These are phyloP conservation scores for Heliconius erato DNA, from an alignment of 2,888 invertebrate genomes.

Conservation along the genomic window DNA sequence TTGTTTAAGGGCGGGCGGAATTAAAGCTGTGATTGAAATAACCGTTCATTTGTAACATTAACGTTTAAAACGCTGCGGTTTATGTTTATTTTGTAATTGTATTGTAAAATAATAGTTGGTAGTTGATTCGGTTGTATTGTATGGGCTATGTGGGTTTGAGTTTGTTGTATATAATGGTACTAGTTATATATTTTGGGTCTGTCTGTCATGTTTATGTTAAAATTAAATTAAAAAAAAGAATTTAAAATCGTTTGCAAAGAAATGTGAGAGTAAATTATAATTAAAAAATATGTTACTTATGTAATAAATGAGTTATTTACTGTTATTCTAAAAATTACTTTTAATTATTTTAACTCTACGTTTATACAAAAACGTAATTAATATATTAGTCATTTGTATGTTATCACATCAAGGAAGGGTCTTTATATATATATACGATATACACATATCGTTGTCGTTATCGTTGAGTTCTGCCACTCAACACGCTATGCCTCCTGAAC, in stretches of 20 bases:
- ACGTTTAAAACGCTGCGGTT: slow-evolving; percentile 72
- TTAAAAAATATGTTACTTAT: too few relatives aligned
- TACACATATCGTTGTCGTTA: accelerated
- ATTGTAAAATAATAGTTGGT: slow-evolving; percentile 31
- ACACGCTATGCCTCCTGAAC: accelerated
- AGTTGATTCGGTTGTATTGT: not conserved
- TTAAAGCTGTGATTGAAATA: slow-evolving; percentile 81
- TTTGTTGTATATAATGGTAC: not conserved
- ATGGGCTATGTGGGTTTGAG: not conserved
- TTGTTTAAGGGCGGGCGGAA: slow-evolving; percentile 83
- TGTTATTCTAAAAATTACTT: not conserved
- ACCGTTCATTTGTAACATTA: slow-evolving; percentile 58
- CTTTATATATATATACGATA: too few relatives aligned
- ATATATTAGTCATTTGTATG: not conserved
- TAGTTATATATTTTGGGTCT: not conserved
- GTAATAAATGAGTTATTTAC: too few relatives aligned
- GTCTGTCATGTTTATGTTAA: not conserved
- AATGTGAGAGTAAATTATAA: too few relatives aligned
- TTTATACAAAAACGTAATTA: not conserved
- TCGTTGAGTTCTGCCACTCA: too few relatives aligned
- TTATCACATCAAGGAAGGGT: not conserved
- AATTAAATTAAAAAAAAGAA: too few relatives aligned
- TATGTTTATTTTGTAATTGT: slow-evolving; percentile 55
- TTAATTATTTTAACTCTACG: not conserved
- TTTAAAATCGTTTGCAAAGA: too few relatives aligned